Evolutionary conservation across 2,888 invertebrate genomes (phyloP).

Genomic region (Tridacna crocea): DNA sequence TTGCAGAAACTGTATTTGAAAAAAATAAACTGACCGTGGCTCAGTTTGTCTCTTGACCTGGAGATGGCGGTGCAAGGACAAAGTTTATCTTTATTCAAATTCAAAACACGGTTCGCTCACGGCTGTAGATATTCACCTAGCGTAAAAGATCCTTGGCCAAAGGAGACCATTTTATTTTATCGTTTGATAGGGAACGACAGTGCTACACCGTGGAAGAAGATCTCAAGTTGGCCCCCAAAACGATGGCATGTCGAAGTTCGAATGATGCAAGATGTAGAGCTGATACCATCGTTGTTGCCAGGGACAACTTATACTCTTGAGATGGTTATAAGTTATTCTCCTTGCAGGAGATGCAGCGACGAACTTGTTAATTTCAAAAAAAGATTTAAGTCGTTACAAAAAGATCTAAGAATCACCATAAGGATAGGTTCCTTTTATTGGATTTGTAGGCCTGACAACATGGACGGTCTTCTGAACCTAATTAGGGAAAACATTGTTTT

Average conservation of each 20-base stretch:
- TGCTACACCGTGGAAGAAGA: background rate
- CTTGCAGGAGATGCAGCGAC: slow-evolving; percentile 7
- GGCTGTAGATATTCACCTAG: background rate
- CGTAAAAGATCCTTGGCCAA: background rate
- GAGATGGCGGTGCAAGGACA: background rate
- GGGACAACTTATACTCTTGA: background rate
- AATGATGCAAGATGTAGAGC: background rate
- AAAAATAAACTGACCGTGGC: no score
- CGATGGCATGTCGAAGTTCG: background rate
- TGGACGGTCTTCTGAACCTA: background rate
- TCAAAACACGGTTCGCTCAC: background rate
- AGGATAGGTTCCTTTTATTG: background rate
- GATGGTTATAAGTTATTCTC: background rate
- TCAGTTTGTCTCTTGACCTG: no score
- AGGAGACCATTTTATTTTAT: background rate
- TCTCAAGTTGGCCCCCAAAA: background rate
- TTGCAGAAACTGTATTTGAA: no score
- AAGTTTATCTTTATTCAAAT: background rate
- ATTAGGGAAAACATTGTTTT: background rate
- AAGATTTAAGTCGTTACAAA: background rate
- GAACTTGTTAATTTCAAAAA: background rate
- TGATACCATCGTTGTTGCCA: background rate
- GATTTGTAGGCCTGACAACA: background rate
- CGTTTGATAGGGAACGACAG: no score
- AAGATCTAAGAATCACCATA: background rate